These are phyloP conservation scores for Notocelia uddmanniana DNA, from an alignment of 2,888 invertebrate genomes.

Conservation along the genomic window DNA sequence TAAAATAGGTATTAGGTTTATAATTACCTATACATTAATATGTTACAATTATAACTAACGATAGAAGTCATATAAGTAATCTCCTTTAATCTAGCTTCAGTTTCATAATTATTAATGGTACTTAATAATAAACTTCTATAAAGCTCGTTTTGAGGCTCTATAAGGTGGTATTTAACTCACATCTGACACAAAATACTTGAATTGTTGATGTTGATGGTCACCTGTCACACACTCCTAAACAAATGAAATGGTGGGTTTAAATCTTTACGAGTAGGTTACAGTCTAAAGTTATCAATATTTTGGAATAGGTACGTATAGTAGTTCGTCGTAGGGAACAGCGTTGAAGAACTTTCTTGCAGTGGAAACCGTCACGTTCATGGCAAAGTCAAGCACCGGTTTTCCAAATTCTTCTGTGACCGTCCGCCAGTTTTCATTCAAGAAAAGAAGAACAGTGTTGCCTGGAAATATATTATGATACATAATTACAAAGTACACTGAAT, in stretches of 20 bases:
- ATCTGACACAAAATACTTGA: slow-evolving; percentile 15
- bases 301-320: slow-evolving; percentile 77
- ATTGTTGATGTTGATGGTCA: background rate
- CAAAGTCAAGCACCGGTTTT: slow-evolving; percentile 79
- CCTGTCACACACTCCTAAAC: background rate
- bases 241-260: slow-evolving; percentile 1
- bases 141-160: slow-evolving; percentile 2
- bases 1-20: background rate
- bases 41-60: slow-evolving; percentile 5
- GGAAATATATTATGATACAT: slow-evolving; percentile 51
- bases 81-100: background rate
- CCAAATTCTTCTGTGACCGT: slow-evolving; percentile 81
- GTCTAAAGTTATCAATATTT: slow-evolving; percentile 61
- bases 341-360: slow-evolving; percentile 79
- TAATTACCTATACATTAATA: background rate
- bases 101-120: background rate
- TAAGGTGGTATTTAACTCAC: slow-evolving; percentile 5
- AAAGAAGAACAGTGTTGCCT: slow-evolving; percentile 80
- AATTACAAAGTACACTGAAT: too few species aligned
- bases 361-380: slow-evolving; percentile 75
- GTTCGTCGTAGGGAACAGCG: slow-evolving; percentile 78
- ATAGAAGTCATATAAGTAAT: slow-evolving; percentile 4
- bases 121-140: background rate
- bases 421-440: slow-evolving; percentile 81
- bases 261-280: background rate